Evolutionary conservation across 2,888 invertebrate species (phyloP).

Genomic region (Platycheirus albimanus): DNA sequence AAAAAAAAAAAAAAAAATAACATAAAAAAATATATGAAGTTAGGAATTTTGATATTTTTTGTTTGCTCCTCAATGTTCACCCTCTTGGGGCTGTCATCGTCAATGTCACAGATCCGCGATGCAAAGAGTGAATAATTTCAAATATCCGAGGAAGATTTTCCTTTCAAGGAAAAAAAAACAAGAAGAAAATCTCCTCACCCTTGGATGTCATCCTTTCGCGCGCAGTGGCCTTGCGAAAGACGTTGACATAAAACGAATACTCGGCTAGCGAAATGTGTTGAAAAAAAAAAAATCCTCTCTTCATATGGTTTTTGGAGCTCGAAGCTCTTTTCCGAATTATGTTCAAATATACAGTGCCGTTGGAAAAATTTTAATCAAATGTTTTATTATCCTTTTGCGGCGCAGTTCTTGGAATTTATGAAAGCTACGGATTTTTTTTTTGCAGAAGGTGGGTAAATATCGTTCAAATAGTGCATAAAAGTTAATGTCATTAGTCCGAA

Average conservation of each 20-base stretch:
- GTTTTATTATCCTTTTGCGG: too few species aligned
- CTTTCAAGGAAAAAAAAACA: slow-evolving; percentile 1
- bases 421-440: too few species aligned
- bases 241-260: slow-evolving; percentile 31
- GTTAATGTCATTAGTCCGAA: too few species aligned
- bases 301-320: slow-evolving; percentile 39
- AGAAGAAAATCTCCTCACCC: slow-evolving; percentile 9
- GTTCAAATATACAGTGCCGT: too few species aligned
- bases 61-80: slow-evolving; percentile 28
- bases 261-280: slow-evolving; percentile 31
- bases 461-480: too few species aligned
- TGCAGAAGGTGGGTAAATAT: too few species aligned
- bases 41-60: slow-evolving; percentile 26
- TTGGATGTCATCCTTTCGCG: slow-evolving; percentile 21
- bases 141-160: slow-evolving; percentile 48
- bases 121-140: slow-evolving; percentile 61
- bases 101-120: slow-evolving; percentile 61
- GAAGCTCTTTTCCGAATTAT: slow-evolving; percentile 19
- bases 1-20: neutral
- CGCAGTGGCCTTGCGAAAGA: slow-evolving; percentile 36
- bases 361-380: too few species aligned
- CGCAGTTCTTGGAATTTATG: too few species aligned
- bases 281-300: too few species aligned
- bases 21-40: too few species aligned
- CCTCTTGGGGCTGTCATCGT: slow-evolving; percentile 63